Conservation (phyloP, 2,888 invertebrate species). For the Dilophus febrilis region DNA sequence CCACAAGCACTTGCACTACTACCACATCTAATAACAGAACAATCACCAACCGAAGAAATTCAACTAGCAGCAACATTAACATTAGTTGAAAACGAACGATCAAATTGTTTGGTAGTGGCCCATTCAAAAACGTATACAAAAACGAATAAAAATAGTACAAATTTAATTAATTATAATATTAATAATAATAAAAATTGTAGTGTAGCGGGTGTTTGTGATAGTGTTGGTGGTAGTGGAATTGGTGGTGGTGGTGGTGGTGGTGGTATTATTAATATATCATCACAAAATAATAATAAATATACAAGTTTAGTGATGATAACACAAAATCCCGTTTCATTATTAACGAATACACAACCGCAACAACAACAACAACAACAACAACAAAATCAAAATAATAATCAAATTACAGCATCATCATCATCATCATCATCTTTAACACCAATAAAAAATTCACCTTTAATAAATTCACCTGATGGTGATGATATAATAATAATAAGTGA, state of each 20-base stretch:
- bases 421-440: too few species aligned
- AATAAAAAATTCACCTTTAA: too few species aligned
- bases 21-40: background rate
- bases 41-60: constrained; percentile 24
- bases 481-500: too few species aligned
- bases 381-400: too few species aligned
- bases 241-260: background rate
- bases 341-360: too few species aligned
- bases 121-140: too few species aligned
- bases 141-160: too few species aligned
- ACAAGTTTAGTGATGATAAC: constrained; percentile 84
- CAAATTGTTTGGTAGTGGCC: constrained; percentile 8
- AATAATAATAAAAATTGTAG: background rate
- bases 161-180: background rate
- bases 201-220: background rate
- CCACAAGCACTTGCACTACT: background rate
- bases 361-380: too few species aligned
- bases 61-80: constrained; percentile 15
- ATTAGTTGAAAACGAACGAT: constrained; percentile 9
- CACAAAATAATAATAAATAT: constrained; percentile 43
- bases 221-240: constrained; percentile 4
- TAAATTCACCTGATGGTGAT: too few species aligned
- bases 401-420: too few species aligned
- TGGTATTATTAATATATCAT: constrained; percentile 33
- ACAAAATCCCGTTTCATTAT: constrained; percentile 35